Evolutionary conservation across 1,140 invertebrate genomes (phyloP).

Genomic region (Drosophila varians): DNA sequence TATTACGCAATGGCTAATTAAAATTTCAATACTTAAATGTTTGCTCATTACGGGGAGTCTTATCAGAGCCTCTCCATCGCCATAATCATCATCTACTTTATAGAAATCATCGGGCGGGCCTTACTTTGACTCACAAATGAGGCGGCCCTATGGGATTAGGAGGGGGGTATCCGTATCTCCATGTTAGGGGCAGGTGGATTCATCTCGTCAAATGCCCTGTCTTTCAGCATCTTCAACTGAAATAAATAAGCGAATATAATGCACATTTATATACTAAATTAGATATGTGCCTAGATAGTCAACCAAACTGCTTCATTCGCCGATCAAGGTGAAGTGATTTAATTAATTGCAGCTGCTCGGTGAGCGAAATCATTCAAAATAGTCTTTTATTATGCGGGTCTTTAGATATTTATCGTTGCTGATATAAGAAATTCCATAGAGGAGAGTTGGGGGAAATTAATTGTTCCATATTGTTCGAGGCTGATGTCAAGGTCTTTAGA

Average conservation of each 20-base stretch:
- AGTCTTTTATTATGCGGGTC: conserved; percentile 29
- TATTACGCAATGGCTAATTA: conserved; percentile 74
- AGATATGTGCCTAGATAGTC: conserved; percentile 70
- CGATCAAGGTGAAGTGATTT: conserved; percentile 69
- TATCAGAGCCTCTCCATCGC: conserved; percentile 45
- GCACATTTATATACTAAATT: conserved; percentile 61
- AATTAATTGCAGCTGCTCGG: conserved; percentile 56
- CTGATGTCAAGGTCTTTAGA: conserved; percentile 35
- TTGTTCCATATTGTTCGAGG: conserved; percentile 35
- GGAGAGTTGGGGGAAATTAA: conserved; percentile 33
- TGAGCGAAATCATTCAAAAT: conserved; percentile 41
- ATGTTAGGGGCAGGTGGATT: conserved; percentile 21
- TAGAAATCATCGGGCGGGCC: conserved; percentile 22
- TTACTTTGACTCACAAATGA: conserved; percentile 65
- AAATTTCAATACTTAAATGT: conserved; percentile 79
- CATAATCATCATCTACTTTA: conserved; percentile 13
- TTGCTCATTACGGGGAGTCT: conserved; percentile 67
- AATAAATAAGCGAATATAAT: conserved; percentile 66
- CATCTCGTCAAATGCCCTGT: conserved; percentile 47
- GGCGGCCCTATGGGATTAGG: conserved; percentile 1
- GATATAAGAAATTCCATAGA: conserved; percentile 29
- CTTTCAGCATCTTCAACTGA: conserved; percentile 18
- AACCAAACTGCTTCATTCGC: conserved; percentile 48
- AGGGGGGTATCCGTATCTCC: no score
- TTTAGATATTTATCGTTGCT: conserved; percentile 16